These are phyloP conservation scores for Clarias pachynema DNA, from an alignment of 2,797 vertebrate genomes.

Conservation along the genomic window DNA sequence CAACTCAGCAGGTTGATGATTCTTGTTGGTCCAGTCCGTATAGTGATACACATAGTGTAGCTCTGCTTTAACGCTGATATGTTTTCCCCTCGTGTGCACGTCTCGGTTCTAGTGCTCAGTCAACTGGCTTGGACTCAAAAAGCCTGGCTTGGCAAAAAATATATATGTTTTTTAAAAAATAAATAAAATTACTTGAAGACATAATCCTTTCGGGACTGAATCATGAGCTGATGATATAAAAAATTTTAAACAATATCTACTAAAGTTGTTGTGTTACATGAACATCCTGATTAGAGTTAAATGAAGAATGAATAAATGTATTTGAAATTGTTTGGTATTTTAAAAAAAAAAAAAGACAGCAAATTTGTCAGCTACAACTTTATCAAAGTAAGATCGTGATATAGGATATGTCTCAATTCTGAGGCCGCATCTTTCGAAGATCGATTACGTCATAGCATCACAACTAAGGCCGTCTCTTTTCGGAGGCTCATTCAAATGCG, in stretches of 20 bases:
- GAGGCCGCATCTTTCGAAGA: no score
- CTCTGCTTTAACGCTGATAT: not conserved
- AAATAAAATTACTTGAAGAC: no score
- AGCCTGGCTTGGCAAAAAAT: not conserved
- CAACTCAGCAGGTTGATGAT: conserved; percentile 77
- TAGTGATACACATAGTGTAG: conserved; percentile 15
- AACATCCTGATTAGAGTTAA: not conserved
- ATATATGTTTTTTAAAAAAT: no score
- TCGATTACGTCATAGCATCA: no score
- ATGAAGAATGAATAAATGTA: not conserved
- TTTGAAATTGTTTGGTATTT: not conserved
- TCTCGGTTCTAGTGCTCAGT: not conserved
- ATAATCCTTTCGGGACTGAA: not conserved
- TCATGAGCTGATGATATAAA: not conserved
- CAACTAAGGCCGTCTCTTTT: no score
- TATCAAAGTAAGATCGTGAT: not conserved
- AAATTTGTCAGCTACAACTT: not conserved
- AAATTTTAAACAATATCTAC: not conserved
- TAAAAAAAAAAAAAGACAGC: not conserved
- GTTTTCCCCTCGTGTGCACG: not conserved
- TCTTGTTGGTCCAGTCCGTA: conserved; percentile 54
- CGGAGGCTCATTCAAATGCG: no score
- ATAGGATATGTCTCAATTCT: no score
- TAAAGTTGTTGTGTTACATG: not conserved
- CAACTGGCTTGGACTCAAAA: not conserved